Evolutionary conservation across 1,140 invertebrate genomes (phyloP).

Genomic region (Pinna nobilis): DNA sequence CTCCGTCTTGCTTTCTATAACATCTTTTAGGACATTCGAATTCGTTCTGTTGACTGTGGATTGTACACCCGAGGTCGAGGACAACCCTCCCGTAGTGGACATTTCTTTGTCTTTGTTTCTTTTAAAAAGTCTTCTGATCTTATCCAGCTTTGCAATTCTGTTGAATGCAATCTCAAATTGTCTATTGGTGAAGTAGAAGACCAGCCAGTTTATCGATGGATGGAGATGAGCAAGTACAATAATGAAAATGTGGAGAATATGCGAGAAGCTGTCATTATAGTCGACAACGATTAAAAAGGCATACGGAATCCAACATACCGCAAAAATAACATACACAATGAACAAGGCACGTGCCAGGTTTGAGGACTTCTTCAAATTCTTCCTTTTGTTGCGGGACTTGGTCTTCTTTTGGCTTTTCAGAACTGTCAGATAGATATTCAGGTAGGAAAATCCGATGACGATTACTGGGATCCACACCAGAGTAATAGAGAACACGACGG

Average conservation of each 20-base stretch:
- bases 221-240: conserved; percentile 57
- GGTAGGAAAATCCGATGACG: conserved; percentile 55
- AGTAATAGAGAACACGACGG: conserved; percentile 57
- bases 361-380: conserved; percentile 3
- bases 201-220: conserved; percentile 59
- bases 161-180: conserved; percentile 52
- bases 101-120: no score
- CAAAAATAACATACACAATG: conserved; percentile 56
- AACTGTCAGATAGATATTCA: conserved; percentile 55
- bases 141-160: no score
- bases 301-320: conserved; percentile 58
- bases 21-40: no score
- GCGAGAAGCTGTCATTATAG: conserved; percentile 33
- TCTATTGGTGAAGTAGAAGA: conserved; percentile 54
- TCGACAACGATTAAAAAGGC: conserved; percentile 51
- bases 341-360: conserved; percentile 52
- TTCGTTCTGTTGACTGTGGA: no score
- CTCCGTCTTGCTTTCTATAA: no score
- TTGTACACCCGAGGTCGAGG: no score
- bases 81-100: no score
- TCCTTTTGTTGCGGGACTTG: not conserved
- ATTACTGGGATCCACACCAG: conserved; percentile 59
- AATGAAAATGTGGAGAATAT: conserved; percentile 48
- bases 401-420: conserved; percentile 29
- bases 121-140: no score